Evolutionary conservation across 1,140 invertebrate genomes (phyloP).

Genomic region (Hypothenemus hampei): DNA sequence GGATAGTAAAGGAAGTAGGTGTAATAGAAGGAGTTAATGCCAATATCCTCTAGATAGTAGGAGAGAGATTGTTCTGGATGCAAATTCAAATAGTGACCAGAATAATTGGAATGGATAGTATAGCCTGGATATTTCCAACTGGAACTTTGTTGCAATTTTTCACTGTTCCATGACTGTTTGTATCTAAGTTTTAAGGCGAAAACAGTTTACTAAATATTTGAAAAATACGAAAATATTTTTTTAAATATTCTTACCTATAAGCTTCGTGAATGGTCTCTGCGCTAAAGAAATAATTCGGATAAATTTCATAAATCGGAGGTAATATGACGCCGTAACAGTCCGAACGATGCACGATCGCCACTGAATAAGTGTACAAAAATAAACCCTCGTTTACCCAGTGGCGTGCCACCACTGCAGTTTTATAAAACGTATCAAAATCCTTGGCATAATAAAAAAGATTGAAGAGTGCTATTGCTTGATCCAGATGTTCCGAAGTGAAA

Average conservation of each 20-base stretch:
- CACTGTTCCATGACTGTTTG: constrained; percentile 45
- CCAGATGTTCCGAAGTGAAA: constrained; percentile 55
- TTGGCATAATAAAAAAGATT: constrained; percentile 65
- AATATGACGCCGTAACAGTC: constrained; percentile 57
- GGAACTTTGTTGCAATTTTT: background rate
- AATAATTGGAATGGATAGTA: constrained; percentile 51
- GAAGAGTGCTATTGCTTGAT: constrained; percentile 60
- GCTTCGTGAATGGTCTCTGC: constrained; percentile 55
- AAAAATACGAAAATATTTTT: background rate
- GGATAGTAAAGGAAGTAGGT: constrained; percentile 61
- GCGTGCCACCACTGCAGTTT: constrained; percentile 59
- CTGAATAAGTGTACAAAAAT: constrained; percentile 58
- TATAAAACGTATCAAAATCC: constrained; percentile 55
- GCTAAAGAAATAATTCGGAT: constrained; percentile 60
- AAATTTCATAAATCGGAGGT: constrained; percentile 64
- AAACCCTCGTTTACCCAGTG: constrained; percentile 57
- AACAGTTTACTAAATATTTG: background rate
- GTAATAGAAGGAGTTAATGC: constrained; percentile 65
- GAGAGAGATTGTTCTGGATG: constrained; percentile 51
- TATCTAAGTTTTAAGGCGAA: constrained; percentile 27
- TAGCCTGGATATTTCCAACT: constrained; percentile 44
- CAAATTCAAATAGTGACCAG: constrained; percentile 46
- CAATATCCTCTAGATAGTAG: constrained; percentile 71
- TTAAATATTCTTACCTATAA: constrained; percentile 43
- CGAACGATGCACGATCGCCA: constrained; percentile 56